These are phyloP conservation scores for Acrossocheilus wenchowensis DNA, from an alignment of 2,797 vertebrate genomes.

Conservation along the genomic window DNA sequence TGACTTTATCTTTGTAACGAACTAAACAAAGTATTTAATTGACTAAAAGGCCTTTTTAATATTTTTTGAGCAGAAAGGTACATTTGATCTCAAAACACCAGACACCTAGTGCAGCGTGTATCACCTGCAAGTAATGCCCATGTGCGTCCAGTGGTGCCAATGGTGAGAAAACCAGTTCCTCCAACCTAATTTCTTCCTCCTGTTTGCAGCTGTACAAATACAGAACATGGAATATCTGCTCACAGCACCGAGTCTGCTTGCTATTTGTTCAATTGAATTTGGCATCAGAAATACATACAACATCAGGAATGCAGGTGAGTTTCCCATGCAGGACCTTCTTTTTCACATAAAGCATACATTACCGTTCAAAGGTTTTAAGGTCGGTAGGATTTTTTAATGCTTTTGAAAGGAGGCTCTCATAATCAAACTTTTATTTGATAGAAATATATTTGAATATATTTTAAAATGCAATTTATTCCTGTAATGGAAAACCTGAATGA, in stretches of 20 bases:
- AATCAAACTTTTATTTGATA: neutral
- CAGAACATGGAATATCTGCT: conserved; percentile 64
- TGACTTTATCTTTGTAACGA: neutral
- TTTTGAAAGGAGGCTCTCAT: neutral
- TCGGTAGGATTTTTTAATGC: neutral
- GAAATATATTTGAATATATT: neutral
- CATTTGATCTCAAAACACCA: neutral
- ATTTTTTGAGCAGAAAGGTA: neutral
- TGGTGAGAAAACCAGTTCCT: conserved; percentile 62
- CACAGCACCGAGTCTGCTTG: conserved; percentile 59
- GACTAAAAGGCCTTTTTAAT: neutral
- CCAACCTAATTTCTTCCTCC: conserved; percentile 66
- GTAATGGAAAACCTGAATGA: neutral
- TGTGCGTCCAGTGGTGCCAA: neutral
- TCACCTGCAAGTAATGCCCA: neutral
- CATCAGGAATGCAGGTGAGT: conserved; percentile 57
- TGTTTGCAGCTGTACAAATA: conserved; percentile 78
- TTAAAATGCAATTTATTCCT: neutral
- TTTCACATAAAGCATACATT: neutral
- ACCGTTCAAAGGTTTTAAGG: neutral
- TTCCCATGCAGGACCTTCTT: conserved; percentile 41
- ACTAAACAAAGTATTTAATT: neutral
- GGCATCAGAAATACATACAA: conserved; percentile 51
- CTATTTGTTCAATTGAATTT: conserved; percentile 68
- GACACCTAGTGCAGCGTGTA: neutral